These are phyloP conservation scores for Hydrozoanthus tunicans DNA, from an alignment of 64 coral and sea anemone genomes.

Conservation along the genomic window DNA sequence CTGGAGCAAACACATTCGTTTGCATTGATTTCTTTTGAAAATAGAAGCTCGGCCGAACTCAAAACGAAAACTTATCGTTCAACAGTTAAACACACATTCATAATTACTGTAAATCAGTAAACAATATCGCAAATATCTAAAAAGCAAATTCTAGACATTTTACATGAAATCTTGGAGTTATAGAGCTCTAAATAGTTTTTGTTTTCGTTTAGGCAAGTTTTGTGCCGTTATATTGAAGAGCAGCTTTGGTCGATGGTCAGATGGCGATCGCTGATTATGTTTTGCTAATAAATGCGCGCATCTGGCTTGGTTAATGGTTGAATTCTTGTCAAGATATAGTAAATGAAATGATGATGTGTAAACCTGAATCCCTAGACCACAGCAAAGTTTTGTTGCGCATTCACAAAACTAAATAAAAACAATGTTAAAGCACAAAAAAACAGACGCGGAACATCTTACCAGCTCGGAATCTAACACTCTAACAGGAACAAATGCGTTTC, in stretches of 20 bases:
- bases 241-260: constrained; percentile 12
- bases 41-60: constrained; percentile 33
- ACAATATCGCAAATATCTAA: constrained; percentile 24
- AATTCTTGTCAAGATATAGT: constrained; percentile 53
- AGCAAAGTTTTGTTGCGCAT: background rate
- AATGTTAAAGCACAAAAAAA: background rate
- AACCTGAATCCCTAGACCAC: background rate
- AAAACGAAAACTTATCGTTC: constrained; percentile 39
- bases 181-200: background rate
- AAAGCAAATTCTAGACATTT: background rate
- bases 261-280: constrained; percentile 24
- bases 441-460: background rate
- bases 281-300: constrained; percentile 25
- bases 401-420: background rate
- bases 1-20: constrained; percentile 29
- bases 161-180: background rate
- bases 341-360: constrained; percentile 56
- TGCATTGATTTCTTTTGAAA: constrained; percentile 38
- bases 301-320: constrained; percentile 49
- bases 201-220: background rate
- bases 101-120: constrained; percentile 46
- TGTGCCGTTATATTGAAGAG: background rate
- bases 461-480: background rate
- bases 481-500: background rate
- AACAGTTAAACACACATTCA: constrained; percentile 49